phyloP scores from a whole-genome alignment of 1,140 invertebrate genomes.

The Danaus plexippus region DNA sequence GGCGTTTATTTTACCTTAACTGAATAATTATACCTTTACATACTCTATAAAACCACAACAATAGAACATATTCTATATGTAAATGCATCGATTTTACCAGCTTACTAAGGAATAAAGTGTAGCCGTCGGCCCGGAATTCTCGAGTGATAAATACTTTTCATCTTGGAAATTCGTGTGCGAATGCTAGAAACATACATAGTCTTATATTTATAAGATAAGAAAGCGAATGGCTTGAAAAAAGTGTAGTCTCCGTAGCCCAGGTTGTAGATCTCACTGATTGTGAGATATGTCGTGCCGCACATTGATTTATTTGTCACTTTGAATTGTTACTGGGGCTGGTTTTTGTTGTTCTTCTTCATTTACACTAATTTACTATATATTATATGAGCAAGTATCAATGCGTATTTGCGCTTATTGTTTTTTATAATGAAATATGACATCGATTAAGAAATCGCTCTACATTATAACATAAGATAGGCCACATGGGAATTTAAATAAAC shows the following conservation, averaged over 20 bases:
- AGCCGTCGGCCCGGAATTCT: constrained; percentile 26
- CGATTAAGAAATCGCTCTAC: too few relatives aligned
- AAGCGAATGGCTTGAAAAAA: constrained; percentile 53
- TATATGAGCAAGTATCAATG: too few relatives aligned
- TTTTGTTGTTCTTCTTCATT: constrained; percentile 51
- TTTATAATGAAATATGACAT: too few relatives aligned
- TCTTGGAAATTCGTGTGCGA: constrained; percentile 60
- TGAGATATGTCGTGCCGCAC: constrained; percentile 55
- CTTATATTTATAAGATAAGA: constrained; percentile 65
- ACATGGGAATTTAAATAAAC: too few relatives aligned
- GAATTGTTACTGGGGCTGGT: constrained; percentile 54
- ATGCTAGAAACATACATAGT: constrained; percentile 38
- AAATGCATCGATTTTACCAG: constrained; percentile 32
- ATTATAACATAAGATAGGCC: too few relatives aligned
- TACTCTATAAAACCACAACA: too few relatives aligned
- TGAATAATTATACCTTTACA: too few relatives aligned
- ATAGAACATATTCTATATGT: not conserved
- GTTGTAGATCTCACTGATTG: constrained; percentile 65
- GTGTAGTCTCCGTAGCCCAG: constrained; percentile 40
- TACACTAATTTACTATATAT: too few relatives aligned
- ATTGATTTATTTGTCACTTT: constrained; percentile 67
- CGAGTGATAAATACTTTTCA: constrained; percentile 63
- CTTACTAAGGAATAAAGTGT: constrained; percentile 34
- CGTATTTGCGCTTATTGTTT: too few relatives aligned
- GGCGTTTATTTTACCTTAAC: too few relatives aligned